A percentile compares a stretch with the other conserved stretches of the same genome.
Conservation (phyloP, 2,113 vertebrate genomes). For the Panthera uncia region DNA sequence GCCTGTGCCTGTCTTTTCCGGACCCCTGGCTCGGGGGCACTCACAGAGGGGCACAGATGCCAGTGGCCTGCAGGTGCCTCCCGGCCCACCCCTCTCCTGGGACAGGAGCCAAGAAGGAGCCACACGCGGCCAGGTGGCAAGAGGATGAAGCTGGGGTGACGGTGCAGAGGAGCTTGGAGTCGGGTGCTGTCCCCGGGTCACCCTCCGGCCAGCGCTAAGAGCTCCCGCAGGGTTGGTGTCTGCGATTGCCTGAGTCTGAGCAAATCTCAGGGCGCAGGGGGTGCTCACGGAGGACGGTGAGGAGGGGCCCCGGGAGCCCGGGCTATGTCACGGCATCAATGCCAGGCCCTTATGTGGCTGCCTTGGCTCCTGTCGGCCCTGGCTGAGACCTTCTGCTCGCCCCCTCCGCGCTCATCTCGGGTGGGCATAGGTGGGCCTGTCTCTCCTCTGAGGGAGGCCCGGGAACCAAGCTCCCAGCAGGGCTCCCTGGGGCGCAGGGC, state of each 20-base stretch:
- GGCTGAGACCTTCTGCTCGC: not conserved
- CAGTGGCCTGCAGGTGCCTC: not conserved
- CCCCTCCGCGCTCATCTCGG: accelerated
- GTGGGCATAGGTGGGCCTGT: not conserved
- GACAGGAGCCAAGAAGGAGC: not conserved
- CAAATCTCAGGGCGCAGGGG: not conserved
- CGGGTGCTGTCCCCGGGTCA: accelerated
- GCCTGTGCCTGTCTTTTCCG: not conserved
- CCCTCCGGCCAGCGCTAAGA: accelerated
- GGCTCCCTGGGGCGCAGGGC: not conserved
- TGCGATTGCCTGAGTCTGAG: not conserved
- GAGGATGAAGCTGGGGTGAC: not conserved
- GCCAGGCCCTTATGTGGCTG: too few relatives aligned
- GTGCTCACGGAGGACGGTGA: accelerated
- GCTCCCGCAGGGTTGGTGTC: too few relatives aligned
- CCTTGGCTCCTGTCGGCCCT: not conserved
- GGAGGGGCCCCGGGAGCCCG: not conserved
- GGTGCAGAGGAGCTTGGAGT: accelerated
- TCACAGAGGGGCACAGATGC: not conserved
- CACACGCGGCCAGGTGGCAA: not conserved
- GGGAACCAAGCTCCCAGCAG: not conserved
- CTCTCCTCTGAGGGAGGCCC: not conserved
- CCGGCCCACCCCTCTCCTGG: not conserved
- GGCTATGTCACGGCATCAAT: accelerated
- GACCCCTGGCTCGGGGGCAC: not conserved